These are phyloP conservation scores for Rostratula benghalensis DNA, from an alignment of 2,113 vertebrate genomes.

Conservation along the genomic window DNA sequence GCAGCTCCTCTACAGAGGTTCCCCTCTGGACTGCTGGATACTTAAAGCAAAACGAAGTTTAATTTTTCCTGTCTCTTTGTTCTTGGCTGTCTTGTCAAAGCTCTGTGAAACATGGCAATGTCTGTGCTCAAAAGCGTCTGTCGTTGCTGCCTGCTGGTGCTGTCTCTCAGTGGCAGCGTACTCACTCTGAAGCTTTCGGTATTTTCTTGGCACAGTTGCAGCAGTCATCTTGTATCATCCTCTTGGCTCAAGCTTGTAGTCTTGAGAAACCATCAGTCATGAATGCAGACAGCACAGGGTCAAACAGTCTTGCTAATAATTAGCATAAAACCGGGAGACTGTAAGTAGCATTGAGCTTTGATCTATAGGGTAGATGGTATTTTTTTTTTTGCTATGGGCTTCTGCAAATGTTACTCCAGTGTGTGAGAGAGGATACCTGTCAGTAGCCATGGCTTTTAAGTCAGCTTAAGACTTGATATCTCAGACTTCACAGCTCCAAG, in stretches of 20 bases:
- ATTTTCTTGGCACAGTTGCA: conserved; percentile 25
- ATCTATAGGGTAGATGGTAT: not conserved
- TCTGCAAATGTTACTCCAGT: not conserved
- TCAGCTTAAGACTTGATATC: not conserved
- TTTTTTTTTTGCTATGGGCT: not conserved
- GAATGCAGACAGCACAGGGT: conserved; percentile 10
- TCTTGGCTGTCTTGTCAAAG: not conserved
- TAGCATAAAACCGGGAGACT: not conserved
- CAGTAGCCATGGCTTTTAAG: not conserved
- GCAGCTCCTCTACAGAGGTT: not conserved
- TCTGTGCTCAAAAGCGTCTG: not conserved
- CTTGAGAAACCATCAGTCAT: conserved; percentile 4
- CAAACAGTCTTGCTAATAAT: not conserved
- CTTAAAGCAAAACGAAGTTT: not conserved
- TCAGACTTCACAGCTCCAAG: not conserved
- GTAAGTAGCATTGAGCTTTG: not conserved
- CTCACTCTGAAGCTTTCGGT: not conserved
- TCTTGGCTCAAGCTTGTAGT: conserved; percentile 18
- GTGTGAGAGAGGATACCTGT: not conserved
- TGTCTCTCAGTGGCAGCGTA: not conserved
- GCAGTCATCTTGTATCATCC: not conserved
- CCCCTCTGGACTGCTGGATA: not conserved
- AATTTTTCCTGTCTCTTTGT: not conserved
- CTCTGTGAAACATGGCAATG: not conserved
- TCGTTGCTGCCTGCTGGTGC: not conserved